Conservation (phyloP, 2,113 vertebrate genomes). For the Rafetus swinhoei region DNA sequence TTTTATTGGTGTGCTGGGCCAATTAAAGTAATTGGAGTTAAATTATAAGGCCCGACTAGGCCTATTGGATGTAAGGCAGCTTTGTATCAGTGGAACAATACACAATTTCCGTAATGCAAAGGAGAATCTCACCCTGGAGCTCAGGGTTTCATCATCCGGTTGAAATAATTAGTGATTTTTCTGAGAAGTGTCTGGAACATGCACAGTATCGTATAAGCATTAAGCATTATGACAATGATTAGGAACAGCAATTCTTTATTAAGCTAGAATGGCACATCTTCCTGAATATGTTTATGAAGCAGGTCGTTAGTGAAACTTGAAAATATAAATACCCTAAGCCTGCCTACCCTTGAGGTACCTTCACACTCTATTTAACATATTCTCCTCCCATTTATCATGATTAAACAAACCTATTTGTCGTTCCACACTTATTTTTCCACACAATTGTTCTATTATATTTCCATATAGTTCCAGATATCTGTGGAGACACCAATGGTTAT, state of each 20-base stretch:
- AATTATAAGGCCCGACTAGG: not conserved
- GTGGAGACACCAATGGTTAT: not conserved
- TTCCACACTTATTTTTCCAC: not conserved
- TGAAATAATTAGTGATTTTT: not conserved
- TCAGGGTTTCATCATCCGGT: not conserved
- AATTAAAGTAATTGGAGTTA: not conserved
- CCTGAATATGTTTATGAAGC: not conserved
- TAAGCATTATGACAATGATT: not conserved
- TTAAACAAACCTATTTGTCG: conserved; percentile 3
- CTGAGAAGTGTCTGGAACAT: not conserved
- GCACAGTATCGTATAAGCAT: not conserved
- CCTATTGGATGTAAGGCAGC: not conserved
- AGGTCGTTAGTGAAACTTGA: conserved; percentile 7
- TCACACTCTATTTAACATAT: conserved; percentile 8
- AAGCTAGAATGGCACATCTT: not conserved
- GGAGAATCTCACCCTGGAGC: not conserved
- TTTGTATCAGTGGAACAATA: not conserved
- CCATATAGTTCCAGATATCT: conserved; percentile 7
- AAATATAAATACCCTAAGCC: not conserved
- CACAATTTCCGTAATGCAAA: not conserved
- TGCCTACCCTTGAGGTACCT: not conserved
- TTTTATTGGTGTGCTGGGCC: not conserved
- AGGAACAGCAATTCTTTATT: not conserved
- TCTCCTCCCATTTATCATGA: conserved; percentile 39
- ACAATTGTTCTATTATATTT: not conserved